Conservation (phyloP, 2,888 invertebrate species). For the Malachius bipustulatus region DNA sequence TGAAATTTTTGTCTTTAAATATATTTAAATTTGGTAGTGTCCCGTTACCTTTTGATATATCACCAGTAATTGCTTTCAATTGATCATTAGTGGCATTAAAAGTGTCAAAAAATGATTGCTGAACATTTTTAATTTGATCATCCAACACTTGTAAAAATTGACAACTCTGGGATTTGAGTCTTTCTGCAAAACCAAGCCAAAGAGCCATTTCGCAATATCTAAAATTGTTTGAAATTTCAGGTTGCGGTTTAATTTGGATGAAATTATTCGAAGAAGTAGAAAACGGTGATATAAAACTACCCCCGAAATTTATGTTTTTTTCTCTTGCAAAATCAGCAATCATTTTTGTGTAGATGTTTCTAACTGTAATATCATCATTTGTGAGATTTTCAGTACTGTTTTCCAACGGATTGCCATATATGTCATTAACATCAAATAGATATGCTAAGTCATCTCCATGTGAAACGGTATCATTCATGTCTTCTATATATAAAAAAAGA, state of each 20-base stretch:
- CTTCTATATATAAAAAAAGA: slow-evolving; percentile 11
- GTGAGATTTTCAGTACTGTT: slow-evolving; percentile 31
- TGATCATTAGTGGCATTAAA: slow-evolving; percentile 11
- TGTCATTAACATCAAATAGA: slow-evolving; percentile 53
- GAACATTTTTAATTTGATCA: slow-evolving; percentile 21
- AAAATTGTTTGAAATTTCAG: slow-evolving; percentile 39
- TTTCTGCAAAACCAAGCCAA: slow-evolving; percentile 51
- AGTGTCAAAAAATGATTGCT: slow-evolving; percentile 18
- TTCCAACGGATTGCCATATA: slow-evolving; percentile 44
- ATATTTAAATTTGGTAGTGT: too few species aligned
- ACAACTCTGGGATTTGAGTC: slow-evolving; percentile 45
- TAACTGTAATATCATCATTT: slow-evolving; percentile 49
- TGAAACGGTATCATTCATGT: slow-evolving; percentile 37
- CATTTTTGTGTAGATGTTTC: slow-evolving; percentile 52
- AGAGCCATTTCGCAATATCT: slow-evolving; percentile 56
- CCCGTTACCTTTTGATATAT: too few species aligned
- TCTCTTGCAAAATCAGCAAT: slow-evolving; percentile 54
- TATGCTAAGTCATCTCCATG: slow-evolving; percentile 66
- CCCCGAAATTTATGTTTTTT: slow-evolving; percentile 34
- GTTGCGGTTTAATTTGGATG: slow-evolving; percentile 42
- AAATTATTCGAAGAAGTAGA: slow-evolving; percentile 39
- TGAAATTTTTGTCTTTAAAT: too few species aligned
- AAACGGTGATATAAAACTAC: slow-evolving; percentile 34
- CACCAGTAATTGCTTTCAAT: slow-evolving; percentile 7
- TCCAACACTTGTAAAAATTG: slow-evolving; percentile 29